phyloP scores from a whole-genome alignment of 1,140 invertebrate species.

The Hylaeus anthracinus region DNA sequence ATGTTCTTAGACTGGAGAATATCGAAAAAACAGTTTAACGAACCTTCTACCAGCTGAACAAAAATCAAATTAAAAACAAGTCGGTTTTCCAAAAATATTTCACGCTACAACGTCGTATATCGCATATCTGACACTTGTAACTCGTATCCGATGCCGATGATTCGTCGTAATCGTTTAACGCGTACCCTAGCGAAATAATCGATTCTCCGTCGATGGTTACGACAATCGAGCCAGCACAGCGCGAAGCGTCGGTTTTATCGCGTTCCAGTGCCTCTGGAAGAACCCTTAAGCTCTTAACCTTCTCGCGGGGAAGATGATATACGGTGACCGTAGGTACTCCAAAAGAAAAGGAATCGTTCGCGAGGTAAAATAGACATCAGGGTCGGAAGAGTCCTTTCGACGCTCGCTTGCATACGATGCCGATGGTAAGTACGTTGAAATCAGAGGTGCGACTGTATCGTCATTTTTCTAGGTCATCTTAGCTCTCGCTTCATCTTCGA shows the following conservation, averaged over 20 bases:
- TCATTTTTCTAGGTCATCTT: too few species aligned
- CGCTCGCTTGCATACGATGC: neutral
- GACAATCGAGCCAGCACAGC: neutral
- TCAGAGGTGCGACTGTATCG: too few species aligned
- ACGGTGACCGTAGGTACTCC: slow-evolving; percentile 32
- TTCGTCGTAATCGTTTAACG: slow-evolving; percentile 30
- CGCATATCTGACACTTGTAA: neutral
- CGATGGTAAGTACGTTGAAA: too few species aligned
- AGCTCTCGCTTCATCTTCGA: too few species aligned
- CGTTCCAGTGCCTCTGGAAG: neutral
- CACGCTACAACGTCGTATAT: neutral
- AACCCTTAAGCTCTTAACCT: slow-evolving; percentile 1
- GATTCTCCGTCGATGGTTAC: slow-evolving; percentile 13
- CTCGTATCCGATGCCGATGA: neutral
- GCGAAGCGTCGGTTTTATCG: neutral
- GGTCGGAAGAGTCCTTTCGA: neutral
- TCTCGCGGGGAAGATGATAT: neutral
- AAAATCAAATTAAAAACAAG: neutral
- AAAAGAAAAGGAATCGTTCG: slow-evolving; percentile 9
- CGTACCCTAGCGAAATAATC: slow-evolving; percentile 5
- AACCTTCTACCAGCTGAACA: neutral
- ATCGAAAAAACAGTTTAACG: neutral
- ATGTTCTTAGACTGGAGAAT: neutral
- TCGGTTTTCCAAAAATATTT: neutral
- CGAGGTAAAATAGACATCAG: neutral